A percentile compares a stretch with the other conserved stretches of the same genome.
Conservation (phyloP, 2,888 invertebrate species). For the Priocnemis perturbator region DNA sequence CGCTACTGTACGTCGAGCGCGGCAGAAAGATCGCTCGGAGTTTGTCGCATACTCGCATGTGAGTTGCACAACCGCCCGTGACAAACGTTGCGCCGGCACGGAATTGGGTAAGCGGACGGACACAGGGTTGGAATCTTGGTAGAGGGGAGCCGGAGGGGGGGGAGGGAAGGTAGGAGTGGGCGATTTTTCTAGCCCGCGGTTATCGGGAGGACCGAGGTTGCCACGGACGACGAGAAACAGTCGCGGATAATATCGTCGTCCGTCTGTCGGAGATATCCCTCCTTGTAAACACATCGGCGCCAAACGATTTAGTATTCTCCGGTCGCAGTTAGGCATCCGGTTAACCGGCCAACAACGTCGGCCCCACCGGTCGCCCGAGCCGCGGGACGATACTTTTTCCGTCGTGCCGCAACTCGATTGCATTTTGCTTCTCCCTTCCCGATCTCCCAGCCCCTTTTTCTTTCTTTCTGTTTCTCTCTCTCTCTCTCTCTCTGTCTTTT, state of each 20-base stretch:
- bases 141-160: too few species aligned
- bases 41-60: too few species aligned
- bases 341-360: slow-evolving; percentile 65
- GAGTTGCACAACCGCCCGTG: too few species aligned
- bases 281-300: slow-evolving; percentile 64
- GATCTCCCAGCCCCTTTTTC: background rate
- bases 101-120: too few species aligned
- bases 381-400: slow-evolving; percentile 44
- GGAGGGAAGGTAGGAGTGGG: too few species aligned
- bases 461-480: background rate
- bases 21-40: too few species aligned
- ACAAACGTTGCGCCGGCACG: too few species aligned
- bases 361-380: slow-evolving; percentile 49
- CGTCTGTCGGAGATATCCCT: slow-evolving; percentile 36
- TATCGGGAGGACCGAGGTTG: slow-evolving; percentile 20
- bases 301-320: slow-evolving; percentile 70
- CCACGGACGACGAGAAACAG: background rate
- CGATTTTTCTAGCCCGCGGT: slow-evolving; percentile 19
- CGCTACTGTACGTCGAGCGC: too few species aligned
- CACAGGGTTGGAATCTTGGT: too few species aligned
- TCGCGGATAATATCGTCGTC: slow-evolving; percentile 12
- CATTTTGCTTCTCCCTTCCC: background rate
- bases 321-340: slow-evolving; percentile 71
- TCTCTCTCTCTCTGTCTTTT: background rate
- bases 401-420: background rate